Base-by-base conservation (phyloP, 2,888 invertebrate species). In the Eilema depressum region DNA sequence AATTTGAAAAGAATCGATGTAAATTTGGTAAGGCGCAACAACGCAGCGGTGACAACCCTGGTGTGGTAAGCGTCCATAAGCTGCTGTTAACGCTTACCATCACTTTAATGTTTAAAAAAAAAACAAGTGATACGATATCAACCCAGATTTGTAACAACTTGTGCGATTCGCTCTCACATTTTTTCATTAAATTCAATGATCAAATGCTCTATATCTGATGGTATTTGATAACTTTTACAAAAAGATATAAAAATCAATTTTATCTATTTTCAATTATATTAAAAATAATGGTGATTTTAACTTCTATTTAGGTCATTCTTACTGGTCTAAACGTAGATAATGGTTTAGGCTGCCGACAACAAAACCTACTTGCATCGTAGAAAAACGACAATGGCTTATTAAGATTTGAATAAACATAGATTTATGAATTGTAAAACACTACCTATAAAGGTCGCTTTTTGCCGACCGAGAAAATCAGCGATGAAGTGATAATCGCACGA, bases 71-170 rank as follows among this genome's bases (percentile, higher is more conserved):
- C 53, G n/a, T 53, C 10, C n/a, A n/a, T 53, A 53, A 53, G 53
- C 53, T n/a, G 7, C 53, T 53, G 53, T 53, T n/a, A 53, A 53
- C 53, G 20, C n/a, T 53, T n/a, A 53, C n/a, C 53, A 53, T 53
- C 53, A 53, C 53, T 53, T 53, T n/a, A 1, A 53, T 53, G 10
- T n/a, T 53, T n/a, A n/a, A 53, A 10, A 53, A 53, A 41, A 53
- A 20, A 53, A 20, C 53, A 53, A 10, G 53, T 53, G 8, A 20
- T n/a, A 53, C 53, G n/a, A 53, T 53, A 53, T n/a, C 53, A 53
- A 53, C 53, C 53, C n/a, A 53, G 53, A 53, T 53, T 53, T 53
- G 53, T 53, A 53, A 53, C 53, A n/a, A 53, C 53, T 53, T 53
- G 53, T n/a, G 53, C 53, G 53, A n/a, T 53, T 53, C 53, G n/a